phyloP scores from a whole-genome alignment of 2,888 invertebrate genomes.

The Trilocha varians region DNA sequence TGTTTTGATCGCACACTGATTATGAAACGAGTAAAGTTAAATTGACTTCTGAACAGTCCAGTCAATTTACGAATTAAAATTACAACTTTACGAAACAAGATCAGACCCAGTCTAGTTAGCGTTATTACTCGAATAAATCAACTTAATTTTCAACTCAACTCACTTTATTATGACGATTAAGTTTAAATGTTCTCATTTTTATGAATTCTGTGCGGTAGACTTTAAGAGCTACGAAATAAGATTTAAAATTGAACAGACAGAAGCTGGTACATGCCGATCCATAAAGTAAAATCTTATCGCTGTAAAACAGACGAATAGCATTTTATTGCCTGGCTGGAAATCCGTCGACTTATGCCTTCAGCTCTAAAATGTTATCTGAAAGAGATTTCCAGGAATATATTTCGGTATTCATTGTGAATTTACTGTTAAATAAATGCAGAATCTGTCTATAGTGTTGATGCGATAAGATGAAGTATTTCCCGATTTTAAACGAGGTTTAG shows the following conservation, averaged over 20 bases:
- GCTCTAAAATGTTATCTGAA: not conserved
- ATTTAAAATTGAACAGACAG: constrained; percentile 3
- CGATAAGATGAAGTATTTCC: too few relatives aligned
- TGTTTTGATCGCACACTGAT: constrained; percentile 23
- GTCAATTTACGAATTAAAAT: not conserved
- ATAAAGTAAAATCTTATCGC: constrained; percentile 13
- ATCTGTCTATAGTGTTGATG: too few relatives aligned
- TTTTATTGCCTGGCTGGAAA: constrained; percentile 14
- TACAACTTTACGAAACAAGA: not conserved
- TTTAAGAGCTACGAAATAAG: constrained; percentile 5
- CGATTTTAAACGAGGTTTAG: too few relatives aligned
- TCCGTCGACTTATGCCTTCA: constrained; percentile 6
- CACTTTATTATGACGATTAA: constrained; percentile 4
- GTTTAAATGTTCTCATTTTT: constrained; percentile 4
- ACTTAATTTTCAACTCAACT: constrained; percentile 2
- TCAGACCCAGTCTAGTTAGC: not conserved
- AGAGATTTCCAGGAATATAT: not conserved
- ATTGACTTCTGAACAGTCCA: constrained; percentile 16
- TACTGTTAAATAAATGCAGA: too few relatives aligned
- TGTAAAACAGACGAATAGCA: constrained; percentile 6
- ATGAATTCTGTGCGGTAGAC: not conserved
- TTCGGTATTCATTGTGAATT: not conserved
- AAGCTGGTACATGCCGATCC: constrained; percentile 6
- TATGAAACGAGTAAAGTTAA: constrained; percentile 25
- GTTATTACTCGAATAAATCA: not conserved